These are phyloP conservation scores for Rhopilema esculentum DNA, from an alignment of 30 jellyfish, hydroid and myxozoan genomes.

Conservation along the genomic window DNA sequence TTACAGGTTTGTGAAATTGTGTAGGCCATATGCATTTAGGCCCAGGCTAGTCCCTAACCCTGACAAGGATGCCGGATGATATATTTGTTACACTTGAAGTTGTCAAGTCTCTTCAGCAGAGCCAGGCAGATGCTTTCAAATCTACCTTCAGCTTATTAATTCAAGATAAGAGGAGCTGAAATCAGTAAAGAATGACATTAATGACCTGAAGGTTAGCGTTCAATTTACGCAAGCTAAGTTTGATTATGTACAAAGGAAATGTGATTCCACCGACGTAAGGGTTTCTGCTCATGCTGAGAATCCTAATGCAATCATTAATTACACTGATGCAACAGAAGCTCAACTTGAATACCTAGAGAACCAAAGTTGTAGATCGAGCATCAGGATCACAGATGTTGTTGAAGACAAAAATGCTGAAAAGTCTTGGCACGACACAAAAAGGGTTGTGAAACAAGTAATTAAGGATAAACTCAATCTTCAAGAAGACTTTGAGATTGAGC, in stretches of 20 bases:
- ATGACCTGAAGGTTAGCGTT: constrained; percentile 37
- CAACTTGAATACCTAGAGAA: constrained; percentile 32
- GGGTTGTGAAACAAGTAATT: constrained; percentile 8
- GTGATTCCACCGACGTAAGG: background rate
- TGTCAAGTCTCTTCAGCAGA: constrained; percentile 36
- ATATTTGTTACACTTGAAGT: constrained; percentile 25
- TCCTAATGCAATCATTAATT: background rate
- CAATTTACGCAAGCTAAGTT: constrained; percentile 26
- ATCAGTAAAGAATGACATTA: constrained; percentile 8
- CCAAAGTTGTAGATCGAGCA: constrained; percentile 18
- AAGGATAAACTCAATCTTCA: constrained; percentile 13
- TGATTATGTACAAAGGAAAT: constrained; percentile 10
- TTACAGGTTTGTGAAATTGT: background rate
- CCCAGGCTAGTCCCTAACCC: background rate
- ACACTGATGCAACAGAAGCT: constrained; percentile 16
- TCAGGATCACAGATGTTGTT: constrained; percentile 1
- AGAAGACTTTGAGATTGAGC: constrained; percentile 31
- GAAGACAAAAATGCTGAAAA: constrained; percentile 14
- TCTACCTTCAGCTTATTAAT: constrained; percentile 10
- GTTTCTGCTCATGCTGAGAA: constrained; percentile 5
- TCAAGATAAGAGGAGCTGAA: constrained; percentile 35
- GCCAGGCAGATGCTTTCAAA: constrained; percentile 32
- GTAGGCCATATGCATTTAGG: background rate
- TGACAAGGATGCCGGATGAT: constrained; percentile 23
- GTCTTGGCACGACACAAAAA: constrained; percentile 43